Evolutionary conservation across 2,888 invertebrate species (phyloP).

Genomic region (Xylota segnis): DNA sequence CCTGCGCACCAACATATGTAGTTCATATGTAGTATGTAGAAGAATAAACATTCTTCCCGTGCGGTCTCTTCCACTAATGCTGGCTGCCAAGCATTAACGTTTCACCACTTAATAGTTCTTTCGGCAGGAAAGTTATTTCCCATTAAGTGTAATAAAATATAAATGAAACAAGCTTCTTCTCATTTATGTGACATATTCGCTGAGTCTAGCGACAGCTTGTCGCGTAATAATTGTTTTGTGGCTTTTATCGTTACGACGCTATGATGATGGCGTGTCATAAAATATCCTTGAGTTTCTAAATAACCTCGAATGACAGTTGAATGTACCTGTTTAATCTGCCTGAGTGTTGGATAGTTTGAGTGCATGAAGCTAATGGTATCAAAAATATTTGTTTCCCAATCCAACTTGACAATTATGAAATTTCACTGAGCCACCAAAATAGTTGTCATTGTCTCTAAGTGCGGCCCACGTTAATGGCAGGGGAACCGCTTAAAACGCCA

Average conservation of each 20-base stretch:
- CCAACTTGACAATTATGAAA: conserved; percentile 12
- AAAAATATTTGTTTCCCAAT: not conserved
- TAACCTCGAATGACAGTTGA: conserved; percentile 20
- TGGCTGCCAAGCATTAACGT: conserved; percentile 54
- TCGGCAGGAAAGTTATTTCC: conserved; percentile 66
- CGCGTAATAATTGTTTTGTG: conserved; percentile 59
- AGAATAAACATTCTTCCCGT: not conserved
- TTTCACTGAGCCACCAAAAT: conserved; percentile 4
- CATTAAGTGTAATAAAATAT: conserved; percentile 66
- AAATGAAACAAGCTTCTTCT: conserved; percentile 59
- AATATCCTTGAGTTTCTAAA: conserved; percentile 43
- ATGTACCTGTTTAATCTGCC: conserved; percentile 24
- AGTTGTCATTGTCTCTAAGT: conserved; percentile 5
- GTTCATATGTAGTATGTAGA: not conserved
- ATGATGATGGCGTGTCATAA: conserved; percentile 26
- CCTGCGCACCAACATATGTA: not conserved
- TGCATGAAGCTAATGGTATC: no score
- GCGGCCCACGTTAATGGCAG: conserved; percentile 1
- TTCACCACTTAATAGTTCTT: conserved; percentile 63
- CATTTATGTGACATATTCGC: conserved; percentile 49
- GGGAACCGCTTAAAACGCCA: conserved; percentile 1
- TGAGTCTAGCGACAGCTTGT: conserved; percentile 69
- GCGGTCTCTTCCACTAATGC: conserved; percentile 14
- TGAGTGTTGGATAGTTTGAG: not conserved
- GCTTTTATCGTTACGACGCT: conserved; percentile 34